Percentiles rank a stretch among this genome's conserved stretches.
These are phyloP conservation scores for Spialia ferax DNA, from an alignment of 2,888 invertebrate species.

Conservation along the genomic window DNA sequence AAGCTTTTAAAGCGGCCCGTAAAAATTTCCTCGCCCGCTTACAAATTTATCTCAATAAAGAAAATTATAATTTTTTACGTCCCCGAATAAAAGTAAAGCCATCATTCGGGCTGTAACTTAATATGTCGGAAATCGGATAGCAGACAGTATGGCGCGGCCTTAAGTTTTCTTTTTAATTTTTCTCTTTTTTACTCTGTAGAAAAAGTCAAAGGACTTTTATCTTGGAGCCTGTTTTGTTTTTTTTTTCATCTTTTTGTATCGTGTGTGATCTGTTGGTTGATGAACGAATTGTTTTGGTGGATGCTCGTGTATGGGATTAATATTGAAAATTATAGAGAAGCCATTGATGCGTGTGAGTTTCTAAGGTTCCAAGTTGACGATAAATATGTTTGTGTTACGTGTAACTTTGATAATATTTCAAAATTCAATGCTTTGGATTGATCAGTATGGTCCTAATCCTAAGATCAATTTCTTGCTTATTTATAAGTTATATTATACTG, in stretches of 20 bases:
- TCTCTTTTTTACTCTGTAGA: constrained; percentile 66
- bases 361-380: constrained; percentile 46
- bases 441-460: neutral
- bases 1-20: constrained; percentile 44
- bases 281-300: constrained; percentile 67
- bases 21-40: constrained; percentile 54
- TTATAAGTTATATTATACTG: neutral
- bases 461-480: neutral
- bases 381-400: neutral
- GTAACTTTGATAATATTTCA: neutral
- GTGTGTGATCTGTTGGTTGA: constrained; percentile 74
- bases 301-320: constrained; percentile 54
- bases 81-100: constrained; percentile 70
- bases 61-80: constrained; percentile 72
- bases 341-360: constrained; percentile 54
- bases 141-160: constrained; percentile 86
- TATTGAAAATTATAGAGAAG: constrained; percentile 46
- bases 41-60: constrained; percentile 74
- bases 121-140: constrained; percentile 84
- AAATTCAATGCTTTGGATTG: neutral
- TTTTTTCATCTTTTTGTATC: constrained; percentile 66
- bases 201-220: constrained; percentile 75
- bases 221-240: constrained; percentile 61
- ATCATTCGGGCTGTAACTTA: constrained; percentile 72
- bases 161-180: constrained; percentile 75